Evolutionary conservation across 37 sponge, comb jelly and placozoan species (phyloP), one percentile per base, ranked within the genome.

Genomic region (Chondrilla cf. caribensis): DNA sequence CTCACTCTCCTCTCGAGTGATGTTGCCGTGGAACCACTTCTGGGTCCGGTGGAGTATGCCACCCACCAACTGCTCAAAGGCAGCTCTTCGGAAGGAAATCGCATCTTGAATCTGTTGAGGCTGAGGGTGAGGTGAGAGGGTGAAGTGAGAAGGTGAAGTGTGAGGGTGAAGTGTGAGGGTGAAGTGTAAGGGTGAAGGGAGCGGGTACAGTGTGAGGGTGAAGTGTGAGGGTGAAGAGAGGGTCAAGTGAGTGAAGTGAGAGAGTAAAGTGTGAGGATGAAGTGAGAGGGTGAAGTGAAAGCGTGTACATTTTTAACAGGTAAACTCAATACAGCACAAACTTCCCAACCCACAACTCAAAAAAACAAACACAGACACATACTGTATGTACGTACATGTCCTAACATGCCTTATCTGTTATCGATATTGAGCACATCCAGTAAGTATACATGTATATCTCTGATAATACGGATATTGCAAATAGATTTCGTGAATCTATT

Each of bases 11-110:
- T 87, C 96, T 25, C 96, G 66, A 4, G 79, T 73, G 43, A 92
- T 80, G 37, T 87, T 78, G 2, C 96, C 96, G 47, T 95, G 96
- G 54, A 95, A 95, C 96, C 96, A 95, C 3, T 68, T 79, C 75
- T 92, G 96, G 29, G 81, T 89, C n/a, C 80, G 80, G 58, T 92
- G 93, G 0, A 95, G 88, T 37, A 95, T 87, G 0, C 88, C 93
- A 36, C 96, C 93, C 18, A 90, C 88, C 38, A 92, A 83, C 79
- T 89, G 88, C 70, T 95, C 93, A 85, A 95, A 89, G n/a, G 85
- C 87, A 60, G 90, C 75, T 40, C 93, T 55, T 6, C 87, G 58
- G 29, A 89, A 86, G 54, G 84, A 35, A 43, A 95, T 17, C 17
- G 95, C 95, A 58, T 91, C 85, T 0, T 91, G 86, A 2, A 89